These are phyloP conservation scores for Illadopsis cleaveri DNA, from an alignment of 2,113 vertebrate species.

Conservation along the genomic window DNA sequence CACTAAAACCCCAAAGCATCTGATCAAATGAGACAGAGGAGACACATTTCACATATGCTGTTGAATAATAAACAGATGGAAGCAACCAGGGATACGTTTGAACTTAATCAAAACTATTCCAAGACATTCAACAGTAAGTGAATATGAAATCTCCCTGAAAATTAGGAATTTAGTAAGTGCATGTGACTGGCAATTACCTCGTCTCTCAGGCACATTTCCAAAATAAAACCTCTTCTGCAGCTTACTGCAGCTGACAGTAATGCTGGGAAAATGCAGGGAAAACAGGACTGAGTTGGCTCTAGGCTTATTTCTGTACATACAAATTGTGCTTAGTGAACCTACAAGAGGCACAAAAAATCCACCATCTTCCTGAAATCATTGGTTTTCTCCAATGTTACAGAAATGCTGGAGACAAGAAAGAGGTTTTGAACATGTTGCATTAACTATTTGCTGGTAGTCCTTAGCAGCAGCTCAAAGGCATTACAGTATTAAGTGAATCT, in stretches of 20 bases:
- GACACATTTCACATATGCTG: constrained; percentile 6
- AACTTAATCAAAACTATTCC: background rate
- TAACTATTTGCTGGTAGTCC: background rate
- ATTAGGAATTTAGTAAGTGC: background rate
- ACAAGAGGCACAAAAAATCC: background rate
- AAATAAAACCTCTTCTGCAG: background rate
- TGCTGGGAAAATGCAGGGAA: background rate
- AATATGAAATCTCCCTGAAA: background rate
- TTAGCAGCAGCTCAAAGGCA: background rate
- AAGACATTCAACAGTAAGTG: background rate
- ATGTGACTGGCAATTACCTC: background rate
- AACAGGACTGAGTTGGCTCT: background rate
- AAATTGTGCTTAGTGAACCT: background rate
- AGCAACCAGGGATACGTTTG: background rate
- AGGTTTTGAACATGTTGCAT: background rate
- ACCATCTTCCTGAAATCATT: background rate
- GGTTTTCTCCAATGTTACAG: background rate
- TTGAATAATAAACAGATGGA: constrained; percentile 22
- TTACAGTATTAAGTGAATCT: background rate
- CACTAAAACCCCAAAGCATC: background rate
- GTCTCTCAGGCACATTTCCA: background rate
- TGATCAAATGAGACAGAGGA: background rate
- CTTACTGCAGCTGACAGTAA: background rate
- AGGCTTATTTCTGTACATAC: background rate
- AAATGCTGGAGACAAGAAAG: background rate